Conservation (phyloP, 2,113 vertebrate genomes). For the Origma solitaria region DNA sequence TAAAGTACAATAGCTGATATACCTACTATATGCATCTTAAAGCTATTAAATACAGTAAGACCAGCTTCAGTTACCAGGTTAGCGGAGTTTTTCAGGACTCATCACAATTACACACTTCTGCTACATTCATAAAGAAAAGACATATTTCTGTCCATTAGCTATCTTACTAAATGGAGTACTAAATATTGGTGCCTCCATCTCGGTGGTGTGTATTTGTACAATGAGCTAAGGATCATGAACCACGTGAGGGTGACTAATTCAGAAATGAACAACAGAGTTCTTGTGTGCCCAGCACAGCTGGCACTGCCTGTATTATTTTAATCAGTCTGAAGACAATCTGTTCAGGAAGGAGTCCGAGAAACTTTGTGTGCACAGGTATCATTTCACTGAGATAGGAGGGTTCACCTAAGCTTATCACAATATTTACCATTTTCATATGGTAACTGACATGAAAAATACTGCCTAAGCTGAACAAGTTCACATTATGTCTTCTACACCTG, state of each 20-base stretch:
- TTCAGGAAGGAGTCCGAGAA: background rate
- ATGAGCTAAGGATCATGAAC: background rate
- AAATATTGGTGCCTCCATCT: background rate
- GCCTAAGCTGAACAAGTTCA: background rate
- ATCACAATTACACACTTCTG: background rate
- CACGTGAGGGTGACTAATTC: slow-evolving; percentile 31
- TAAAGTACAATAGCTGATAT: background rate
- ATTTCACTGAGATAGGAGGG: background rate
- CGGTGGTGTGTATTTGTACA: background rate
- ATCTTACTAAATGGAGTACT: background rate
- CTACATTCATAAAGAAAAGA: background rate
- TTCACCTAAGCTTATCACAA: background rate
- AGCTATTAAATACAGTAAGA: background rate
- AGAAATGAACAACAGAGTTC: background rate
- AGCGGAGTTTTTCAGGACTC: background rate
- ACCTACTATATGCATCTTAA: background rate
- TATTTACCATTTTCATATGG: background rate
- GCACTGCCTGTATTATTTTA: background rate
- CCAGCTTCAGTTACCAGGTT: background rate
- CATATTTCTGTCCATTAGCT: background rate
- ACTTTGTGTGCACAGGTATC: background rate
- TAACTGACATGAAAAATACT: background rate
- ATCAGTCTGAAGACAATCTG: background rate
- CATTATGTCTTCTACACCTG: background rate
- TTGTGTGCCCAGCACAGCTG: slow-evolving; percentile 1